A percentile compares a stretch with the other conserved stretches of the same genome.
Evolutionary conservation across 2,797 vertebrate species (phyloP).

Genomic region (Ataeniobius toweri): DNA sequence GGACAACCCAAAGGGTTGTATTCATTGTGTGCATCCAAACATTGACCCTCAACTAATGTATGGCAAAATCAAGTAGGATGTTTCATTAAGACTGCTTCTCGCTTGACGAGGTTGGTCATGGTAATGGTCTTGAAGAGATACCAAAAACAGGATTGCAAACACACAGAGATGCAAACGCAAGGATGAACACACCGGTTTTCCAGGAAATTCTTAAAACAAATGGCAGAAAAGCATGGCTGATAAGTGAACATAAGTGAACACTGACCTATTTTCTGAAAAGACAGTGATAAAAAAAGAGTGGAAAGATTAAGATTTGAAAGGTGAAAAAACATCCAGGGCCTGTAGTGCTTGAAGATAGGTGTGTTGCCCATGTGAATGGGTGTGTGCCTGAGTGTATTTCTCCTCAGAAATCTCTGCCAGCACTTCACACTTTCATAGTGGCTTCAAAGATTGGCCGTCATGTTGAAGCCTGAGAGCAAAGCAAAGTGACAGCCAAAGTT

Average conservation of each 20-base stretch:
- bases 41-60: background rate
- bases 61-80: background rate
- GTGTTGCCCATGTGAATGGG: background rate
- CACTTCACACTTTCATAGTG: conserved; percentile 44
- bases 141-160: background rate
- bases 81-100: background rate
- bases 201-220: conserved; percentile 57
- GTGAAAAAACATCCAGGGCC: background rate
- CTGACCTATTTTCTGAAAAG: background rate
- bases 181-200: conserved; percentile 63
- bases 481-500: conserved; percentile 37
- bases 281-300: background rate
- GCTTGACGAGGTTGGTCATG: background rate
- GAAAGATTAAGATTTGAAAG: background rate
- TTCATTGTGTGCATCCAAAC: conserved; percentile 13
- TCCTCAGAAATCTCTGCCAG: conserved; percentile 23
- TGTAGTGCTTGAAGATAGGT: background rate
- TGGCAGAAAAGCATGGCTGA: conserved; percentile 59
- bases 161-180: conserved; percentile 33
- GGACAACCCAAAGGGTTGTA: background rate
- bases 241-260: conserved; percentile 33
- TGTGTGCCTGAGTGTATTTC: conserved; percentile 17
- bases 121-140: background rate
- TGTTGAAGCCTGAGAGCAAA: conserved; percentile 31
- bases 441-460: conserved; percentile 34